Base-by-base conservation (phyloP, 2,797 vertebrate genomes). In the Margarornis squamiger region DNA sequence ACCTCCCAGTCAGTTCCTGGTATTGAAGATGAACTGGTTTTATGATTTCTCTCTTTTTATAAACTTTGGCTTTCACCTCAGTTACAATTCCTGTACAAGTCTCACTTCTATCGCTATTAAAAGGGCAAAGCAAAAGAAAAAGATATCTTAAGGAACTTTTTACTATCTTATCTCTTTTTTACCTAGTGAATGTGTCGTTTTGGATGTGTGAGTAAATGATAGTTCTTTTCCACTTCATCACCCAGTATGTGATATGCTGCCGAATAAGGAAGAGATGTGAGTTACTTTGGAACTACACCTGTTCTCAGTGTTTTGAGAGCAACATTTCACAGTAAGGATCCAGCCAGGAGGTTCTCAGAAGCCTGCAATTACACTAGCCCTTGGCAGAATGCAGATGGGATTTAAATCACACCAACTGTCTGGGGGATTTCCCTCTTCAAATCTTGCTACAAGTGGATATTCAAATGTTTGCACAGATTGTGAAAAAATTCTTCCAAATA, bases 401-500 rank as follows among this genome's bases (percentile, higher is more conserved):
- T 93, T 96, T 94, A 96, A 95, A 97, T 66, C 41, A 79, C 62
- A 91, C 16, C 43, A 73, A 71, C 41, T 75, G 36, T 59, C 79
- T 24, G 21, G 21, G 70, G 48, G 10, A 73, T 63, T 75, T 75
- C 66, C 46, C 27, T 93, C 91, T 95, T 88, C 76, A 88, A 95
- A 75, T 91, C 85, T 95, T 36, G 51, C 52, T 59, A 59, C 43
- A 82, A 66, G 36, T 68, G 46, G 59, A 63, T 87, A 95, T 96
- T 94, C 67, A 92, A 93, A 90, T 43, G 51, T 90, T 95, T 86
- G 39, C 66, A 91, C 6, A 57, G 66, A 55, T 57, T 88, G 72
- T 73, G 77, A 59, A 90, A 87, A 91, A 95, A 89, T 3, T 27
- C 17, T 82, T 88, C 74, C 46, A 30, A 71, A 16, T 9, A 59